Conservation (phyloP, 2,113 vertebrate genomes). For the Aptenodytes forsteri region DNA sequence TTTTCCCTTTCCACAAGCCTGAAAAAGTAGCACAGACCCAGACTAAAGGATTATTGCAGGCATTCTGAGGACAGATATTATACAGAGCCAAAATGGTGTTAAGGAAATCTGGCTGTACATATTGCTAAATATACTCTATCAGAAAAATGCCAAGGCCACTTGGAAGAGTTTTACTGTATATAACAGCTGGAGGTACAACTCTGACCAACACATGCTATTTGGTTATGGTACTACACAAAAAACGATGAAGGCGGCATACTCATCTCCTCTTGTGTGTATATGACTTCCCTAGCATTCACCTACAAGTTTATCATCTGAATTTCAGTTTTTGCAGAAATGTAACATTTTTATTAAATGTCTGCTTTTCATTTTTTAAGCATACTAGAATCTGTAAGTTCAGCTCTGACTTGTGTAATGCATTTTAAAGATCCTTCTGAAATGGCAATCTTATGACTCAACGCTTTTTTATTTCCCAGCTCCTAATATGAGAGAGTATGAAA, state of each 20-base stretch:
- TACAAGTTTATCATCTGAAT: neutral
- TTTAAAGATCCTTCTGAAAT: neutral
- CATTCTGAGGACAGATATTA: neutral
- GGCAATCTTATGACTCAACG: neutral
- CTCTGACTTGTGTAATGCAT: neutral
- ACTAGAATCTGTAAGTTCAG: neutral
- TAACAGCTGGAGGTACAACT: neutral
- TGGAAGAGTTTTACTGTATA: neutral
- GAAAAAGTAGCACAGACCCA: neutral
- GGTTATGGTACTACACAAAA: neutral
- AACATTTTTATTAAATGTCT: neutral
- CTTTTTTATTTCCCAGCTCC: neutral
- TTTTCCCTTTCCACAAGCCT: neutral
- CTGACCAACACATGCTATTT: neutral
- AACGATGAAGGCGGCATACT: neutral
- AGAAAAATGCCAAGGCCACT: neutral
- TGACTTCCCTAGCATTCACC: neutral
- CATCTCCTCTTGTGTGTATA: neutral
- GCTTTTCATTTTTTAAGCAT: neutral
- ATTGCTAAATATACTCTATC: neutral
- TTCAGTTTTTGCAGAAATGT: neutral
- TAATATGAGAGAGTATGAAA: neutral
- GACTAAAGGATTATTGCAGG: neutral
- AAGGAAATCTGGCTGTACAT: neutral
- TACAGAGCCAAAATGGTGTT: neutral